Percentiles rank a stretch among this genome's conserved stretches.
phyloP scores from a whole-genome alignment of 2,888 invertebrate genomes.

The Parapristionchus giblindavisi region DNA sequence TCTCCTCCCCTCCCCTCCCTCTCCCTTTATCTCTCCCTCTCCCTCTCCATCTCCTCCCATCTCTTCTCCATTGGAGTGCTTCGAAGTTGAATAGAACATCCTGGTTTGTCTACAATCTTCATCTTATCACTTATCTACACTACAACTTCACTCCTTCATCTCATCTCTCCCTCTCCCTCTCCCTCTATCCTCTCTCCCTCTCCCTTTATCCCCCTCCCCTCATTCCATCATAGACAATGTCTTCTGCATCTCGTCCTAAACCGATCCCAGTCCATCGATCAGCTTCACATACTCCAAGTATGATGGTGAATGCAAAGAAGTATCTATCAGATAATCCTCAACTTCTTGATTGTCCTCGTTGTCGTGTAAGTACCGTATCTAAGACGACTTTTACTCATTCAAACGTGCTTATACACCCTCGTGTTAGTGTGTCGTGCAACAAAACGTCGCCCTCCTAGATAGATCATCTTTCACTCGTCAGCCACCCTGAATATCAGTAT shows the following conservation, averaged over 20 bases:
- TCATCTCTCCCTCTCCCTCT: not conserved
- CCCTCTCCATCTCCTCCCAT: too few relatives aligned
- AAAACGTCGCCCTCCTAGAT: not conserved
- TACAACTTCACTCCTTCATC: not conserved
- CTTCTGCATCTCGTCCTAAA: conserved; percentile 24
- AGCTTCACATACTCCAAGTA: conserved; percentile 65
- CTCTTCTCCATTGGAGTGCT: too few relatives aligned
- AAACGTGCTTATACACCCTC: conserved; percentile 7
- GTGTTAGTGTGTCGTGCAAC: conserved; percentile 20
- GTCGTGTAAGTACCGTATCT: conserved; percentile 60
- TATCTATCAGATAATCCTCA: conserved; percentile 67
- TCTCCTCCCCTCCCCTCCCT: too few relatives aligned
- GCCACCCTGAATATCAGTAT: not conserved
- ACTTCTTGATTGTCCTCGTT: conserved; percentile 65
- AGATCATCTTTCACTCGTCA: conserved; percentile 7
- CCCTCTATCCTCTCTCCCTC: not conserved
- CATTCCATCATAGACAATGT: not conserved
- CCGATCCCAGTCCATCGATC: conserved; percentile 47
- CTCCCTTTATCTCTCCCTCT: too few relatives aligned
- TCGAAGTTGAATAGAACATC: too few relatives aligned
- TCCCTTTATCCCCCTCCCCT: not conserved
- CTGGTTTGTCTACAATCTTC: conserved; percentile 14
- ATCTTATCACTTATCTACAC: too few relatives aligned
- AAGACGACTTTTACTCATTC: too few relatives aligned
- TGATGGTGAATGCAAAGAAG: conserved; percentile 68